A percentile compares a stretch with the other conserved stretches of the same genome.
phyloP scores from a whole-genome alignment of 2,888 invertebrate species.

The Hyppa rectilinea region DNA sequence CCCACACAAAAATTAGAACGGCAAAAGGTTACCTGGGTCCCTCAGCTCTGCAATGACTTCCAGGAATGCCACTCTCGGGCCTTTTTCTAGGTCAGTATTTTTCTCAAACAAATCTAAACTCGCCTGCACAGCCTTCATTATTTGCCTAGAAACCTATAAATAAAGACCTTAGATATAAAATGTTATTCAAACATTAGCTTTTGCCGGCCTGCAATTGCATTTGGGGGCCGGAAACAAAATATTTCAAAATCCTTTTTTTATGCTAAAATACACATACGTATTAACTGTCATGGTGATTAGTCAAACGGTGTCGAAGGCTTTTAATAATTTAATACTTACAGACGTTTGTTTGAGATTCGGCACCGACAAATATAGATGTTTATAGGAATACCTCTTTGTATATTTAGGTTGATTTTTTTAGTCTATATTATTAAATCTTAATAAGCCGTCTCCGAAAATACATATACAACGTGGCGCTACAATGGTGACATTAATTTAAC shows the following conservation, averaged over 20 bases:
- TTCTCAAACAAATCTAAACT: constrained; percentile 91
- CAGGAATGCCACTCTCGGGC: constrained; percentile 93
- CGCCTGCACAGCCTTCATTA: constrained; percentile 84
- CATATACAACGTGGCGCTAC: too few relatives aligned
- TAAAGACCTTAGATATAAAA: not conserved
- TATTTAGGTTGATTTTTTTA: not conserved
- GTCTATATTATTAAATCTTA: not conserved
- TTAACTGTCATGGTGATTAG: not conserved
- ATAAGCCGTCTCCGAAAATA: not conserved
- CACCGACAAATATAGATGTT: not conserved
- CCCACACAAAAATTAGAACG: not conserved
- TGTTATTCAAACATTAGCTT: not conserved
- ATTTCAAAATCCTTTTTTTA: not conserved
- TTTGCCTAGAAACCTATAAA: constrained; percentile 82
- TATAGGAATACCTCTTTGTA: not conserved
- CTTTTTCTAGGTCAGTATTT: constrained; percentile 91
- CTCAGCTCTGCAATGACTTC: constrained; percentile 94
- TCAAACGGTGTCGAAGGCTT: not conserved
- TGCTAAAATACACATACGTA: not conserved
- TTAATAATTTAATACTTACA: too few relatives aligned
- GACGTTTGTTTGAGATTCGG: not conserved
- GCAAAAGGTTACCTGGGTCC: constrained; percentile 89
- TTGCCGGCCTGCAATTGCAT: not conserved
- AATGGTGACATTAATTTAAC: too few relatives aligned
- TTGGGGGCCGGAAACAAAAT: not conserved